Evolutionary conservation across 1,140 invertebrate species (phyloP).

Genomic region (Heliconius eleuchia): DNA sequence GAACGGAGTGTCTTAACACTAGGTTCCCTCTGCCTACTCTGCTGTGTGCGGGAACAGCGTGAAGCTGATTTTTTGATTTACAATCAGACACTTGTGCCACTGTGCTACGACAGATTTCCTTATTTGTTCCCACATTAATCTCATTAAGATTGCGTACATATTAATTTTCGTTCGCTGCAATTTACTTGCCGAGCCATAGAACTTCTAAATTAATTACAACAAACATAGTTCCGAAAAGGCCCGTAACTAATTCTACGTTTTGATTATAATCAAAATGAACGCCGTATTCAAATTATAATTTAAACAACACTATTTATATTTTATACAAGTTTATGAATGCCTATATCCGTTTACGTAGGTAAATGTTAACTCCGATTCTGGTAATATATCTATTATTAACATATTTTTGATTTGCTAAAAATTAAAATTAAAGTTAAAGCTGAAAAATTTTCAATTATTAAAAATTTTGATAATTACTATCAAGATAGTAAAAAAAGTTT

Average conservation of each 20-base stretch:
- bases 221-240: conserved; percentile 33
- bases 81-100: background rate
- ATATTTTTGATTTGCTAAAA: no score
- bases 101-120: background rate
- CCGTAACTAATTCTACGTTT: conserved; percentile 41
- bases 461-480: no score
- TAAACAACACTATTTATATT: conserved; percentile 34
- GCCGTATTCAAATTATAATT: conserved; percentile 46
- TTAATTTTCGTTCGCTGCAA: conserved; percentile 28
- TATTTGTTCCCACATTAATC: background rate
- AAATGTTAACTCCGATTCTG: background rate
- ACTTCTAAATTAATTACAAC: conserved; percentile 47
- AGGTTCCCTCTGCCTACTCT: no score
- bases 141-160: conserved; percentile 15
- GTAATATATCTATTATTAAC: no score
- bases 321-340: background rate
- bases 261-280: conserved; percentile 54
- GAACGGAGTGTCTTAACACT: no score
- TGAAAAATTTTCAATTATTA: no score
- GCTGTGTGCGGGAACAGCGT: no score
- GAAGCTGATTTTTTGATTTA: no score
- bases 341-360: background rate
- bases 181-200: conserved; percentile 38
- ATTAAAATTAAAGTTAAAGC: no score
- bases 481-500: no score